Evolutionary conservation across 2,888 invertebrate species (phyloP), one percentile per base, ranked within the genome.

Genomic region (Morpho achilles): DNA sequence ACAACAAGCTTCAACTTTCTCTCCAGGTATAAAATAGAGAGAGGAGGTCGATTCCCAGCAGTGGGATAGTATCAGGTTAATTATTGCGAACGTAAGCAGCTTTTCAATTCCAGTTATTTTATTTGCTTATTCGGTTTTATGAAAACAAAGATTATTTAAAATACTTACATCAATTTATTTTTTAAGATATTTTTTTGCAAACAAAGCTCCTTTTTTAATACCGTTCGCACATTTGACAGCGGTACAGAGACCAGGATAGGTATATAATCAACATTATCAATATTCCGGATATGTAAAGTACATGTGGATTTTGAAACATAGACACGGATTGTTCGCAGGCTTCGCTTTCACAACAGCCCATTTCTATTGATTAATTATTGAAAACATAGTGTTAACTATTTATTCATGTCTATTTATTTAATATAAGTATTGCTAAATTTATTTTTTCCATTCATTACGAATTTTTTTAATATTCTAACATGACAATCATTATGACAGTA

Each of bases 241-340:
- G 62, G 51, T 75, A 77, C 3, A 81, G 59, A 3, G 69, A 67
- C 74, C 73, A 77, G 1, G 67, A 64, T 7, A 83, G 68, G 64
- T 75, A 80, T 6, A 69, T 8, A 8, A 80, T 79, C 16, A 82
- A 43, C 65, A 78, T 62, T 9, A 75, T 44, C 8, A 82, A 63
- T 42, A 78, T 56, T 5, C 59, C 53, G 10, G 75, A 67, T 7
- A 72, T 54, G 47, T 73, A 72, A 3, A 73, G 16, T 7, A 79
- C 69, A 8, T 73, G 69, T 0, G 73, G 71, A 56, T 76, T 71
- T 32, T 64, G 59, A 59, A 76, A 73, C 3, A 75, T 55, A 0
- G 70, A 66, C 0, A 46, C 57, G 43, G 48, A 16, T 32, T 42
- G 7, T 58, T 59, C 0, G 49, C 50, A 5, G 7, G 9, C 48